Base-by-base conservation (phyloP, 2,888 invertebrate genomes). In the Cephus nigrinus region DNA sequence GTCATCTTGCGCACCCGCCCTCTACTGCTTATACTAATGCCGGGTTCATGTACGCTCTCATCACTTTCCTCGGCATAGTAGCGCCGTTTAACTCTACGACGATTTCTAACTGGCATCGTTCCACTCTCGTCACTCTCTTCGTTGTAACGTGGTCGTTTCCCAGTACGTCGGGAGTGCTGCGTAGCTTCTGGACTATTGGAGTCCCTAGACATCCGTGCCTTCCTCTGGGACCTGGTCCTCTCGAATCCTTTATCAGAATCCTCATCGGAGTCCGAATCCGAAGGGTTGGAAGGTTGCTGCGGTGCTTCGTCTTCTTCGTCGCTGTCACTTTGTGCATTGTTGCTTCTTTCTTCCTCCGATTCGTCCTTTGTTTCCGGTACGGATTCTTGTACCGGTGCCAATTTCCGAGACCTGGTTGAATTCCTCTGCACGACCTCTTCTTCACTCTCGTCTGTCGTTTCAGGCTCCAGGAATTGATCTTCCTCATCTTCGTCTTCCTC, bases 1-100 rank as follows among this genome's bases (percentile, higher is more conserved):
- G 97, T 97, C 85, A 97, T 94, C 91, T 95, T 96, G 76, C 98
- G 94, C 78, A 98, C 94, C 71, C 98, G 94, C 3, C 98, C 98
- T 76, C 98, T 94, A 86, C 97, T 97, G 89, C 96, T 96, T 55
- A 95, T 94, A 85, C 93, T 94, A 74, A 94, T 91, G 69, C 90
- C 91, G 30, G 91, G 91, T 80, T 88, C 89, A 4, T 86, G 87
- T 71, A 85, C 82, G 81, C 88, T 88, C 73, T 90, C 91, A 74
- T 91, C 91, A 82, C 90, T 90, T 11, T 91, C 91, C 80, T 92
- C 92, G 3, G 90, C 91, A 75, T 92, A 92, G 81, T 90, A 89
- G 69, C 88, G 90, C 33, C 90, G 85, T 55, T 89, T 90, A 1
- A 89, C 85, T 79, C 85, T 86, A 30, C 91, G 85, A 11, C 87